Percentiles rank a stretch among this genome's conserved stretches.
phyloP scores from a whole-genome alignment of 2,797 vertebrate genomes.

The Hippocampus kuda region DNA sequence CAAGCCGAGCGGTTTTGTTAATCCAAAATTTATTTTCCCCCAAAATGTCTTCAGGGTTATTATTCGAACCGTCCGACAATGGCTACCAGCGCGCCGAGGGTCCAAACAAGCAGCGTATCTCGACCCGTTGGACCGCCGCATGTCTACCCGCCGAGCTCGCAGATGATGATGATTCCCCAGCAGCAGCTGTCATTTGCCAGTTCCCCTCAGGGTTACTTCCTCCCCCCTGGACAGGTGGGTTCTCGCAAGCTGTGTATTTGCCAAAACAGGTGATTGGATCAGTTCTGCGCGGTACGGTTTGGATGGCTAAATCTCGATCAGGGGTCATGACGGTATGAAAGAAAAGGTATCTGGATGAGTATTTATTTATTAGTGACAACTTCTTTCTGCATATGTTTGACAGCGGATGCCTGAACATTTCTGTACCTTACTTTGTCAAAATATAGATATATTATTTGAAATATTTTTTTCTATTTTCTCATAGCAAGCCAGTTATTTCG shows the following conservation, averaged over 20 bases:
- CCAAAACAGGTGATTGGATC: too few relatives aligned
- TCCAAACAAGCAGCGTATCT: conserved; percentile 78
- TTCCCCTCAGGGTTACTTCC: conserved; percentile 90
- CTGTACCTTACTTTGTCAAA: too few relatives aligned
- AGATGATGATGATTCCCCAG: conserved; percentile 97
- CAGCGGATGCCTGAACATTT: too few relatives aligned
- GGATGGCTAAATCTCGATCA: too few relatives aligned
- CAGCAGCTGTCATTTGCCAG: conserved; percentile 84
- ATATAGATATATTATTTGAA: too few relatives aligned
- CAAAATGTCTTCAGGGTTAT: conserved; percentile 72
- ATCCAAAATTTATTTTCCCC: not conserved
- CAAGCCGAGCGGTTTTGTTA: not conserved
- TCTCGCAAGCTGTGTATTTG: not conserved
- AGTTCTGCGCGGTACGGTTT: too few relatives aligned
- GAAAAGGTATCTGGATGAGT: too few relatives aligned
- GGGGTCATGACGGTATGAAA: not conserved
- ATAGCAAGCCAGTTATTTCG: too few relatives aligned
- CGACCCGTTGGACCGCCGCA: conserved; percentile 82
- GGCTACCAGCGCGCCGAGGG: conserved; percentile 78
- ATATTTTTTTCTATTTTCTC: too few relatives aligned
- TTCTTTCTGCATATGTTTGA: too few relatives aligned
- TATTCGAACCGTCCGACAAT: conserved; percentile 83
- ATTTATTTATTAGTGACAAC: too few relatives aligned
- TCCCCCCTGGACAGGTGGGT: conserved; percentile 82
- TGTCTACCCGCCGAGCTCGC: conserved; percentile 82